Percentiles rank a stretch among this genome's conserved stretches.
Conservation (phyloP, 2,888 invertebrate genomes). For the Cancer borealis region DNA sequence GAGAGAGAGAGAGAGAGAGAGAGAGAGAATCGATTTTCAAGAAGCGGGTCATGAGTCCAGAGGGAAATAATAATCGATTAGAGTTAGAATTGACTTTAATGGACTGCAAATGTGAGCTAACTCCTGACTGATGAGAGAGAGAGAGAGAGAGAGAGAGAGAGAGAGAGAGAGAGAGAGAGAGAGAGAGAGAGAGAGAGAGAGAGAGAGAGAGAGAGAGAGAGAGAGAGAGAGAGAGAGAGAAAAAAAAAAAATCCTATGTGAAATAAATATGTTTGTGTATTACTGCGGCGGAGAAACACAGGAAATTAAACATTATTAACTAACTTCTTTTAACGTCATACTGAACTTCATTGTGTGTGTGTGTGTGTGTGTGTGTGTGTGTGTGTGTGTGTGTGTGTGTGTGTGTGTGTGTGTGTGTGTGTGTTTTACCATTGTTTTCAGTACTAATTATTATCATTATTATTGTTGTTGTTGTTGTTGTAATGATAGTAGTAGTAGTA, state of each 20-base stretch:
- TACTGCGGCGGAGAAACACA: not conserved
- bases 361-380: constrained; percentile 1
- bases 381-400: constrained; percentile 20
- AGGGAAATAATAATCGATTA: constrained; percentile 9
- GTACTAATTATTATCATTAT: no score
- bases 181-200: not conserved
- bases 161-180: not conserved
- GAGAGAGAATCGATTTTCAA: not conserved
- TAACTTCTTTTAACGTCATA: not conserved
- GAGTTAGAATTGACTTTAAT: not conserved
- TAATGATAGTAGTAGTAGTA: no score
- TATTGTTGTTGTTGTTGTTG: no score
- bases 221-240: constrained; percentile 20
- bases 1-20: constrained; percentile 18
- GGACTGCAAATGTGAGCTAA: not conserved
- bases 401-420: constrained; percentile 20
- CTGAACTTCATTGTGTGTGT: not conserved
- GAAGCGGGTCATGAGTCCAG: not conserved
- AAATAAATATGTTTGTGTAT: no score
- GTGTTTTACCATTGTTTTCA: not conserved
- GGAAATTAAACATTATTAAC: constrained; percentile 32
- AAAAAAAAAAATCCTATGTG: no score
- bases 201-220: not conserved
- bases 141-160: not conserved
- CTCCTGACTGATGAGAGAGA: not conserved